A percentile compares a stretch with the other conserved stretches of the same genome.
These are phyloP conservation scores for Erebia palarica DNA, from an alignment of 2,888 invertebrate genomes.

Conservation along the genomic window DNA sequence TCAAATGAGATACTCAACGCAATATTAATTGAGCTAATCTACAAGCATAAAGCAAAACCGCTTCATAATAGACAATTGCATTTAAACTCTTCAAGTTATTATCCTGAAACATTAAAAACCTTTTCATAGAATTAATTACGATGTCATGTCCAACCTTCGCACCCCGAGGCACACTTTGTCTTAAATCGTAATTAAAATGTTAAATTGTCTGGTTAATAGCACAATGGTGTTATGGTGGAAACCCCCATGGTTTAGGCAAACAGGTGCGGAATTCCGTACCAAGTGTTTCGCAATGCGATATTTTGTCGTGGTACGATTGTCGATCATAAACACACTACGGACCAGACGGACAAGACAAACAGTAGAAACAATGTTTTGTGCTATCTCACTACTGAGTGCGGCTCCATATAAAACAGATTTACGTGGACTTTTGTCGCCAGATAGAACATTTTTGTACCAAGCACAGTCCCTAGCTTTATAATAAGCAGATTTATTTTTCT, in stretches of 20 bases:
- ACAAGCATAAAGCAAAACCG: neutral
- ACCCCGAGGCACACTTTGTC: constrained; percentile 59
- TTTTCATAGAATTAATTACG: constrained; percentile 62
- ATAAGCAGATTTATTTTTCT: no score
- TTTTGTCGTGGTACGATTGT: no score
- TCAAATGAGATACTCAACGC: neutral
- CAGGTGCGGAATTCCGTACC: no score
- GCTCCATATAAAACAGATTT: no score
- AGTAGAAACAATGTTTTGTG: no score
- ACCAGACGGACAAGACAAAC: no score
- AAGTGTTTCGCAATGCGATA: no score
- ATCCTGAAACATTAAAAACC: constrained; percentile 43
- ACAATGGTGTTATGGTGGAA: constrained; percentile 67
- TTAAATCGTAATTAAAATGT: constrained; percentile 79
- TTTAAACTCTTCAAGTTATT: constrained; percentile 14
- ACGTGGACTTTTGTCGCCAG: no score
- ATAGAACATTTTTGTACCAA: no score
- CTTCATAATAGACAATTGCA: constrained; percentile 11
- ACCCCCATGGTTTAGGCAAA: constrained; percentile 31
- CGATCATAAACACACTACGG: no score
- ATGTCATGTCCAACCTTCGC: constrained; percentile 67
- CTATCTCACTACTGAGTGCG: no score
- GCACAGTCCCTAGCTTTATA: no score
- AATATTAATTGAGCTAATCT: neutral
- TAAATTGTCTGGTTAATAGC: constrained; percentile 79